Evolutionary conservation across 2,888 invertebrate genomes (phyloP), one percentile per base, ranked within the genome.

Genomic region (Neria commutata): DNA sequence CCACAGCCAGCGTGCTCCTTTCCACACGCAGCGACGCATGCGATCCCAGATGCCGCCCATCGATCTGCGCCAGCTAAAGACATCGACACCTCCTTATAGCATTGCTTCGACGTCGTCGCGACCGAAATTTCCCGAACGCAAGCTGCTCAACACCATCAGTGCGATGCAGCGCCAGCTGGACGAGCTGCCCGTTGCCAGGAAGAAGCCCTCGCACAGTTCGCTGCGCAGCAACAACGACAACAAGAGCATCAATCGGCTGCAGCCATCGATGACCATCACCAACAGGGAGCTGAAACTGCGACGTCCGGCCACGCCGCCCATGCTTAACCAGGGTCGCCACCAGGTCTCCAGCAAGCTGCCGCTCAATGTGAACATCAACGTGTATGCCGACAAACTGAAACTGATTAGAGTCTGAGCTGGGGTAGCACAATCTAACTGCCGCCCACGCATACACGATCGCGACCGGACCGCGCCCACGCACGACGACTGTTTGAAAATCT

Each of bases 351-450:
- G 46, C 1, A 63, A 54, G 19, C 50, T 56, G 3, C 68, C 73
- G 25, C 64, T 69, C 11, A 74, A 70, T 60, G 68, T 77, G 1
- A 74, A 68, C 54, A 75, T 77, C 23, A 74, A 75, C 64, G 69
- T 77, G 5, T 75, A 61, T 62, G 55, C 75, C n/a, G 74, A 77
- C 46, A 68, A 60, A 52, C 46, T 61, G 49, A 72, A 62, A 16
- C 37, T 58, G 24, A 59, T 71, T 57, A 65, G 67, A 4, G 40
- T 62, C 8, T 72, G 61, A 37, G 17, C 1, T n/a, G 17, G n/a
- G 40, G 21, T 21, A n/a, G n/a, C 37, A 48, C 26, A 23, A 26
- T 21, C 16, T 37, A 11, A 26, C n/a, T n/a, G n/a, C n/a, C n/a
- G n/a, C n/a, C n/a, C n/a, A n/a, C n/a, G n/a, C n/a, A n/a, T n/a